Evolutionary conservation across 1,140 invertebrate genomes (phyloP), one percentile per base, ranked within the genome.

Genomic region (Berghia stephanieae): DNA sequence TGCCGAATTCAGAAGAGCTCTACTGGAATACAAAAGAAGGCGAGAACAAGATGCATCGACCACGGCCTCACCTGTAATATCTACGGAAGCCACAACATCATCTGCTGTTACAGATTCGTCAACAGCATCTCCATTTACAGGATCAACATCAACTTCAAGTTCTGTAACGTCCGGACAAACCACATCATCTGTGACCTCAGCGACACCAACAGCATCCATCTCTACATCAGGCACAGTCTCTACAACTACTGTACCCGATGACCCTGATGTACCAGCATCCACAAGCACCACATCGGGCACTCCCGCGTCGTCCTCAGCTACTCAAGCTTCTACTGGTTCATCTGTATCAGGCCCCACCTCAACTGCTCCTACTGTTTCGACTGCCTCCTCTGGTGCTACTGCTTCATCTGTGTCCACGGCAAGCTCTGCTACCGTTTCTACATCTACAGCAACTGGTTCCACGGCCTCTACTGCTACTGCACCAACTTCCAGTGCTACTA

Each of bases 1-100:
- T 16, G 73, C 73, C 10, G 73, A 75, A 40, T 34, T 75, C 6
- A 63, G 73, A 24, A 27, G 49, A 2, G 31, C 24, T 16, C 36
- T 75, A 24, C 27, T 75, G 18, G 49, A 36, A 8, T n/a, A 18
- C 24, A 43, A 43, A 31, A 52, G 34, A 21, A 31, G 73, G 21
- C 57, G 55, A 1, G 38, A 63, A 10, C 38, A 75, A 18, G 18
- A 44, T 8, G 38, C 6, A 8, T 27, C 4, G 43, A 10, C 55
- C n/a, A 27, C 60, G 13, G 38, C 60, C 16, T 6, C 60, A 31
- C 38, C 60, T 18, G 31, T 36, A 5, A 36, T 63, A 27, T 36
- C 4, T 27, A 36, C 34, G 10, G 34, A 36, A 34, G 13, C 8
- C n/a, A 31, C 60, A 27, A 63, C 60, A 31, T 36, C 60, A 31